phyloP scores from a whole-genome alignment of 2,113 vertebrate genomes.

The Clarias macrocephalus region DNA sequence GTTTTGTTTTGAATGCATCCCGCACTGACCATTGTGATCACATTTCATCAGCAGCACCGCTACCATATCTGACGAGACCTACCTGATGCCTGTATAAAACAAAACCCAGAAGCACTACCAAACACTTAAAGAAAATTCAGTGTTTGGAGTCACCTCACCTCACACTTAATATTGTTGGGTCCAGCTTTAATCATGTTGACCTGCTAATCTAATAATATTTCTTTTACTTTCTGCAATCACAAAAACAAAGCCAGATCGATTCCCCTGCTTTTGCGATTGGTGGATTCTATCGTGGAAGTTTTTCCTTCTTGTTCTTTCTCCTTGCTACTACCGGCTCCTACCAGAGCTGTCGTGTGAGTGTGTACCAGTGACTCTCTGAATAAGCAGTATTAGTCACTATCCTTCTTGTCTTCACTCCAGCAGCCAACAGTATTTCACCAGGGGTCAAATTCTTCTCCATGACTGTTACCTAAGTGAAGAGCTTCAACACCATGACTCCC shows the following conservation, averaged over 20 bases:
- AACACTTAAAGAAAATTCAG: background rate
- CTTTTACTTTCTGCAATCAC: background rate
- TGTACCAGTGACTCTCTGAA: background rate
- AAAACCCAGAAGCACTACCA: background rate
- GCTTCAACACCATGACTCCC: background rate
- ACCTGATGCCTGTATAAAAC: background rate
- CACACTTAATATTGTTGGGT: background rate
- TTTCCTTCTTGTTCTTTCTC: background rate
- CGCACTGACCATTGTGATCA: background rate
- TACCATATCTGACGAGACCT: background rate
- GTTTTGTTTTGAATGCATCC: conserved; percentile 2
- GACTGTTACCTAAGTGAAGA: background rate
- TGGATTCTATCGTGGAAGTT: background rate
- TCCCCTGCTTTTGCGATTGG: background rate
- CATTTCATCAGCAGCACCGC: background rate
- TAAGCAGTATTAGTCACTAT: background rate
- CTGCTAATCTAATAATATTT: background rate
- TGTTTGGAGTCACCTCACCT: background rate
- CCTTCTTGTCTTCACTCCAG: background rate
- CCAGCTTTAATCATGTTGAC: background rate
- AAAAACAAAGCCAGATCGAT: background rate
- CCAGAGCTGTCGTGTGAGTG: background rate
- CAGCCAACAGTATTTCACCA: background rate
- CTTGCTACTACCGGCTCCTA: background rate
- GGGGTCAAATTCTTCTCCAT: background rate